Percentiles rank a stretch among this genome's conserved stretches.
These are phyloP conservation scores for Trichonephila clavata DNA, from an alignment of 1,140 invertebrate species.

Conservation along the genomic window DNA sequence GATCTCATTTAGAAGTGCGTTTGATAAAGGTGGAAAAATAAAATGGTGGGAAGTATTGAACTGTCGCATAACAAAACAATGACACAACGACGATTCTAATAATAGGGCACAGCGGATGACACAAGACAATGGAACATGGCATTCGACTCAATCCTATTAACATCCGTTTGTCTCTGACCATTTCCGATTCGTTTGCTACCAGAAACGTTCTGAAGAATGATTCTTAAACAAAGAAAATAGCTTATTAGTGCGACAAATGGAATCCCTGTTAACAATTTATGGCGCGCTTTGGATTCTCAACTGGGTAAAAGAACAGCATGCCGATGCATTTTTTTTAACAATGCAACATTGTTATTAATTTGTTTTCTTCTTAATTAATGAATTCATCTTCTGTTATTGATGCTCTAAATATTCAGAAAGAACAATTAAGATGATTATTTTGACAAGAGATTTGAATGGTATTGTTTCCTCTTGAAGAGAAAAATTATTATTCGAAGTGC, in stretches of 20 bases:
- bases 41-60: background rate
- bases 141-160: conserved; percentile 3
- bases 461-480: background rate
- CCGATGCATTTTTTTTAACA: background rate
- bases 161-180: background rate
- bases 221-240: background rate
- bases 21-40: background rate
- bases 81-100: background rate
- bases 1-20: background rate
- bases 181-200: background rate
- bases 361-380: background rate
- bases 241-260: conserved; percentile 15
- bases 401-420: background rate
- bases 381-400: background rate
- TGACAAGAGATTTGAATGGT: background rate
- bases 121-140: background rate
- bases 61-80: conserved; percentile 11
- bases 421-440: background rate
- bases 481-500: background rate
- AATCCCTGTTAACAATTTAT: background rate
- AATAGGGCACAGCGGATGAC: background rate
- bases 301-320: background rate
- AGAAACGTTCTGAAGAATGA: background rate
- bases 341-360: conserved; percentile 11
- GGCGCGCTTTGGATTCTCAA: background rate